Conservation (phyloP, 2,888 invertebrate genomes). For the Nasonovia ribisnigri region DNA sequence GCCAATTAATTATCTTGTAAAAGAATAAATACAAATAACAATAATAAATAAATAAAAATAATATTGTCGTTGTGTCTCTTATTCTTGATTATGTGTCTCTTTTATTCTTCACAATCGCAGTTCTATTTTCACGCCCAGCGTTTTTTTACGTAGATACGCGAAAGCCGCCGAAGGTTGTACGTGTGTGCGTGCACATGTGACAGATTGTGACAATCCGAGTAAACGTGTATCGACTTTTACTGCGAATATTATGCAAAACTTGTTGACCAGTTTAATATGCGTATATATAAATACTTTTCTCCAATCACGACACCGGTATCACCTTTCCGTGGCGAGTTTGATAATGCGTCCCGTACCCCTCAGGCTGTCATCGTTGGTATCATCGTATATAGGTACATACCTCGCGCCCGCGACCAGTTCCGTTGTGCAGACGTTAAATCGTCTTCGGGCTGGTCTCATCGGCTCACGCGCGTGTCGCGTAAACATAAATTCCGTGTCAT, state of each 20-base stretch:
- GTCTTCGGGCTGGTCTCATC: neutral
- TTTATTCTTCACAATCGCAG: neutral
- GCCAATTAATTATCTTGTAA: too few relatives aligned
- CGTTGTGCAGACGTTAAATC: constrained; percentile 29
- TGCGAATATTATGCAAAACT: constrained; percentile 62
- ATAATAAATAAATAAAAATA: too few relatives aligned
- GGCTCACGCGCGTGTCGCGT: neutral
- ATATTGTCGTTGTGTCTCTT: neutral
- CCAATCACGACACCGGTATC: constrained; percentile 61
- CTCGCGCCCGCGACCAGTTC: neutral
- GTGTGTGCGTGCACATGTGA: constrained; percentile 25
- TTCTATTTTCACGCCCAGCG: neutral
- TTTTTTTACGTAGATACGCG: neutral
- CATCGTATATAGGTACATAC: neutral
- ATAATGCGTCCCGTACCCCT: neutral
- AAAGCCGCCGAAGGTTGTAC: constrained; percentile 43
- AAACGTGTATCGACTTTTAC: constrained; percentile 61
- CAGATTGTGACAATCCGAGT: constrained; percentile 61
- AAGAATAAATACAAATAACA: too few relatives aligned
- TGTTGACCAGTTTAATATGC: constrained; percentile 51
- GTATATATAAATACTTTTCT: constrained; percentile 34
- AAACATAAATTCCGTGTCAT: neutral
- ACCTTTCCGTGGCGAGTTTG: constrained; percentile 41
- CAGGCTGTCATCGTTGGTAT: neutral
- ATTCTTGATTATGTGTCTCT: neutral